Base-by-base conservation (phyloP, 2,797 vertebrate genomes). In the Cuniculus paca region DNA sequence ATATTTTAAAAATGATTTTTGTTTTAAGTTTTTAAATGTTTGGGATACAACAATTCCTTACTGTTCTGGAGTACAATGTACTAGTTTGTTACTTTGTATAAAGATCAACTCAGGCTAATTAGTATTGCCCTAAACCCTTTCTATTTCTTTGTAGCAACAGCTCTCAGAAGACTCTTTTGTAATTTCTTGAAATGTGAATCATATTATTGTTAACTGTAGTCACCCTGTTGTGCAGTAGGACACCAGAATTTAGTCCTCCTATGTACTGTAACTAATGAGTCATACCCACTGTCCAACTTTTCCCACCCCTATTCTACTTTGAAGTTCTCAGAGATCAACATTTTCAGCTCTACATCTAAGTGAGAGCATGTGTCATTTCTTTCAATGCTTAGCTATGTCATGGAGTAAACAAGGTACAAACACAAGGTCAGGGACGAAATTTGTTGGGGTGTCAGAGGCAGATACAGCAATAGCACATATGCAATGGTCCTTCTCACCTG, bases 401-500 rank as follows among this genome's bases (percentile, higher is more conserved):
- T 61, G 34, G 58, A 22, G 4, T 5, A 91, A 80, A 26, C 10
- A 48, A 42, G 3, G 12, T 31, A 8, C 6, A 34, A 84, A n/a
- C 5, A 45, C 3, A 26, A 85, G 6, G 42, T n/a, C 31, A 79
- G 42, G 22, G 72, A 45, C n/a, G 7, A 78, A 3, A 61, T 81
- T 72, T 42, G 8, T 61, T 48, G 50, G 22, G 0, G 28, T 48
- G 4, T 61, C n/a, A 91, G 28, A 83, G 34, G 65, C 9, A 85
- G 16, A 85, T 52, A n/a, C 19, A 70, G 16, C 20, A 56, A 56
- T 7, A 75, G 24, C 24, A 70, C 7, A 0, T 56, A 19, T 14
- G 13, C 1, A 10, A 50, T 11, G 36, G 9, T 31, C 34, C 5
- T 54, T 1, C 12, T 45, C 28, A 12, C 5, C 6, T 17, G 2